Conservation (phyloP, 2,888 invertebrate species). For the Dicycla oo region DNA sequence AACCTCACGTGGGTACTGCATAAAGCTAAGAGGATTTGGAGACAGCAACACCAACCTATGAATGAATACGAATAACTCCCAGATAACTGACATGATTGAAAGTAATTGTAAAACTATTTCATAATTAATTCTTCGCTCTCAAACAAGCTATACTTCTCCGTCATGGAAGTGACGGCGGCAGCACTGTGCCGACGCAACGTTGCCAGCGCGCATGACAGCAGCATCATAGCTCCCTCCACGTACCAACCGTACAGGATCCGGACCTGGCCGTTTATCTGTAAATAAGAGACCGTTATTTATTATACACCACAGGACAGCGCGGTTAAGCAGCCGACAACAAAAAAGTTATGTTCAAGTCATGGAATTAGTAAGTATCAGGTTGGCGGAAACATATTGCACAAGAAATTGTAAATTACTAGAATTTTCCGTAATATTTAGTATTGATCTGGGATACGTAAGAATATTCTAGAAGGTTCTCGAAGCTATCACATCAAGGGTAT, state of each 20-base stretch:
- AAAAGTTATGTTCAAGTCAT: background rate
- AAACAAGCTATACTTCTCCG: slow-evolving; percentile 77
- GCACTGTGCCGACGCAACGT: slow-evolving; percentile 89
- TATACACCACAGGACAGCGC: background rate
- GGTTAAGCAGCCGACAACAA: background rate
- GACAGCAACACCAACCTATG: background rate
- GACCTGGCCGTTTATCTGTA: slow-evolving; percentile 89
- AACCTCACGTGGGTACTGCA: no score
- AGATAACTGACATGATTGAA: background rate
- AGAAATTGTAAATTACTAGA: no score
- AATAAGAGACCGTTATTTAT: background rate
- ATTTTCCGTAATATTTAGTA: no score
- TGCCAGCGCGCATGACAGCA: slow-evolving; percentile 91
- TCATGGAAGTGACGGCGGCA: slow-evolving; percentile 62
- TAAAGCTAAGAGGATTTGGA: no score
- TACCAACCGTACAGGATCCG: slow-evolving; percentile 92
- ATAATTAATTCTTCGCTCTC: slow-evolving; percentile 3
- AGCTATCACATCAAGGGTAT: no score
- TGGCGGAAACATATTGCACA: no score
- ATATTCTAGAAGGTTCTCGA: no score
- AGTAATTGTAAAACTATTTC: background rate
- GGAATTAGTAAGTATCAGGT: background rate
- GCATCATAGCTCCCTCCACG: slow-evolving; percentile 92
- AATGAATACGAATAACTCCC: background rate
- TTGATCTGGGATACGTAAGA: no score